Base-by-base conservation (phyloP, 2,113 vertebrate species). In the Rhea pennata region DNA sequence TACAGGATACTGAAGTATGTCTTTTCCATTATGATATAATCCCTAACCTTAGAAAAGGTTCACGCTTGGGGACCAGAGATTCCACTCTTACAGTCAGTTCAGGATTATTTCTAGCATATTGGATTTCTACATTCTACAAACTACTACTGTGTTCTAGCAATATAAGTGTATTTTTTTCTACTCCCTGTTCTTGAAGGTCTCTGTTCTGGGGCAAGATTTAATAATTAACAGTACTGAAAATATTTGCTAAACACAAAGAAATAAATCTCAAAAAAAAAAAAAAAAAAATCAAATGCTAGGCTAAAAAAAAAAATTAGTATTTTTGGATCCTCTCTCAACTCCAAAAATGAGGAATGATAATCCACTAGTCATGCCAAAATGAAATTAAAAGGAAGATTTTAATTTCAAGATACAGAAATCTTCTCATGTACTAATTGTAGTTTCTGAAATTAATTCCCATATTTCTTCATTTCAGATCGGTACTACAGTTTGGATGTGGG, bases 401-500 rank as follows among this genome's bases (percentile, higher is more conserved):
- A 81, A 70, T 29, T 54, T 91, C 39, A 69, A 48, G 56, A 46
- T 73, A 6, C 31, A 20, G 27, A 23, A 75, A 22, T 71, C 31
- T 92, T 92, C 54, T 44, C 17, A n/a, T 4, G 4, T 39, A 36
- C 20, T 72, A 59, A 75, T 50, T 27, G 48, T 19, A 54, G 48
- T 23, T 84, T 86, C 61, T 87, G 59, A 40, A 70, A 65, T 66
- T 92, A 88, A 91, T 87, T 36, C 58, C 46, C 46, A 53, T 31
- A 1, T 61, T 31, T 94, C 44, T 94, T 94, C 79, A 26, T 95
- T 97, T 87, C 97, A 99, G 99, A 98, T 75, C 99, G 98, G 80
- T 98, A 99, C 95, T 99, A 99, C 97, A 99, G 97, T 4, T 90
- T 99, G 31, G 98, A 98, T 76, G 76, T 99, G 85, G 97, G 97